Percentiles rank a stretch among this genome's conserved stretches.
Conservation (phyloP, 2,113 vertebrate genomes). For the Ophthalmolycus amberensis region DNA sequence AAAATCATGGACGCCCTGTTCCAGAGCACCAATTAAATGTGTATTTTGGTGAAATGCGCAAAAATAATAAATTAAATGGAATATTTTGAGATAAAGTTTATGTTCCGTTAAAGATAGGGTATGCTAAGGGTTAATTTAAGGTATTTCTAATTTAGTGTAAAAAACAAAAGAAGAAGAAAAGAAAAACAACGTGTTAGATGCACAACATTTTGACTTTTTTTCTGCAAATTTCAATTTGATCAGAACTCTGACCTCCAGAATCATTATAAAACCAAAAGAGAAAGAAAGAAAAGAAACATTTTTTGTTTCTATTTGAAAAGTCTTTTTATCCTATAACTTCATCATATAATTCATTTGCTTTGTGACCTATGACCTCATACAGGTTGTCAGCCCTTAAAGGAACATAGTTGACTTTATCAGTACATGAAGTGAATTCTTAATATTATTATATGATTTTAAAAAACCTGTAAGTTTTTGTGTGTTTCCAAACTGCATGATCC, state of each 20-base stretch:
- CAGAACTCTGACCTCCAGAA: neutral
- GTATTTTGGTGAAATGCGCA: neutral
- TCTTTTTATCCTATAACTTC: too few species aligned
- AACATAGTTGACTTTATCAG: neutral
- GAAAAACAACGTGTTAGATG: neutral
- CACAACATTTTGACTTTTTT: neutral
- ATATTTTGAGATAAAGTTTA: neutral
- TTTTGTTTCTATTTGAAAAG: neutral
- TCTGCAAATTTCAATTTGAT: neutral
- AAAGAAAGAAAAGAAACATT: neutral
- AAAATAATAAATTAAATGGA: neutral
- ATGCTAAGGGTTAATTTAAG: neutral
- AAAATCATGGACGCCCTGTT: neutral
- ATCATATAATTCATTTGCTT: neutral
- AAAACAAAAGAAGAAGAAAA: neutral
- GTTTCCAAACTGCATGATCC: neutral
- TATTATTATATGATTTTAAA: slow-evolving; percentile 8
- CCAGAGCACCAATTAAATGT: neutral
- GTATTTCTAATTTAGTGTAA: neutral
- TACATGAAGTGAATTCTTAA: neutral
- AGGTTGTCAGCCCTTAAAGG: neutral
- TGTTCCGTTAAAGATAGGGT: neutral
- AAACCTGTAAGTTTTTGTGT: neutral
- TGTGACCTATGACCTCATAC: slow-evolving; percentile 1
- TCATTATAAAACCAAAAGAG: neutral